Conservation (phyloP, 2,797 vertebrate species). For the Phaenicophaeus curvirostris region DNA sequence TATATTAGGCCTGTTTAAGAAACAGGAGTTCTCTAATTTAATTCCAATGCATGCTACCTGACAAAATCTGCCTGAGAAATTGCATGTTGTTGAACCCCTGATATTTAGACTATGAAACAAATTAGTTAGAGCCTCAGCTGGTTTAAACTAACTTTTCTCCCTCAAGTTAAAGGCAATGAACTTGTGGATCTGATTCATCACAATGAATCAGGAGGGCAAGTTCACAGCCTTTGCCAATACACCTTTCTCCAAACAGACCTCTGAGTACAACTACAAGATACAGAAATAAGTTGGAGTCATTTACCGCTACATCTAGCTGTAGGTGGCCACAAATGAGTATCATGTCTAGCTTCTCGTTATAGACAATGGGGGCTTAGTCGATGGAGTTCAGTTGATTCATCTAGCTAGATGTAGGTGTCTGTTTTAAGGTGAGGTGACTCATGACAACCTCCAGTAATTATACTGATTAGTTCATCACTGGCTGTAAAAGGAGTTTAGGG, state of each 20-base stretch:
- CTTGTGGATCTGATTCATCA: neutral
- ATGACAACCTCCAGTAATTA: neutral
- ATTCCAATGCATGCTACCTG: neutral
- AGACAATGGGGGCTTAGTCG: neutral
- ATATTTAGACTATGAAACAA: neutral
- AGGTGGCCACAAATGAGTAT: neutral
- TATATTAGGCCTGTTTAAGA: neutral
- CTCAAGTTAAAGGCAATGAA: neutral
- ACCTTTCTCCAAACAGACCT: neutral
- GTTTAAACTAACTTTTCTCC: neutral
- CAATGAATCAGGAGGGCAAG: neutral
- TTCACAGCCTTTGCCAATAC: neutral
- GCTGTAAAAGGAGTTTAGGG: neutral
- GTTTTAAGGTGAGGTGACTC: conserved; percentile 2
- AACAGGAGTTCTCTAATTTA: neutral
- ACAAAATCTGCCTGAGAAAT: neutral
- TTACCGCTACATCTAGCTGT: neutral
- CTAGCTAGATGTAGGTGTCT: neutral
- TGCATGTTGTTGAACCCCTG: neutral
- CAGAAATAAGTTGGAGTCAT: neutral
- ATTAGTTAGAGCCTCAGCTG: neutral
- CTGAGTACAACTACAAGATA: neutral
- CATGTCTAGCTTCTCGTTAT: neutral
- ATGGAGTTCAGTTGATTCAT: neutral
- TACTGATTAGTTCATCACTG: neutral